Evolutionary conservation across 2,888 invertebrate genomes (phyloP), one percentile per base, ranked within the genome.

Genomic region (Xylota sylvarum): DNA sequence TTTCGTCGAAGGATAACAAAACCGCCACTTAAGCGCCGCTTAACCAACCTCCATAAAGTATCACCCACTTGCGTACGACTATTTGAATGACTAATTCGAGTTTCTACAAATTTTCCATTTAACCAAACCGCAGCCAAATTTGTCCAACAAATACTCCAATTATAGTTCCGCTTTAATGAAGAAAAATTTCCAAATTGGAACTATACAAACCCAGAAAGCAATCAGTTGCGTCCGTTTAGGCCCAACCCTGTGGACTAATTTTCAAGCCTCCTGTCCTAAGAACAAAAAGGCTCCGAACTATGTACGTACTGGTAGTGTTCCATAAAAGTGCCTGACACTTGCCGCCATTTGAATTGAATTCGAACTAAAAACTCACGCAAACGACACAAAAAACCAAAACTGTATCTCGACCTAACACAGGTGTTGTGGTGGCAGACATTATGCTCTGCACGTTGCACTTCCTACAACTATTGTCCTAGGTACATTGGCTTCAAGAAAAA

Each of bases 401-500:
- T 2, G 14, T 19, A 55, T 60, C 37, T 67, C 46, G 55, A 77
- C 46, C 50, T 1, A 70, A 70, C 82, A 60, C 80, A 85, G 84
- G 84, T 85, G 84, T 85, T 74, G 58, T 40, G 43, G 30, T 32
- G 48, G 64, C 48, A 35, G 19, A 48, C 48, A 67, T 10, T 72
- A 79, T 76, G 55, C 67, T 32, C 30, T 30, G 69, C 79, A 79
- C 64, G 69, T 67, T 80, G 52, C 56, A 79, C 79, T 85, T 85
- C 84, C 84, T 76, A 64, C 58, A 80, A 48, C 79, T 19, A 74
- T 70, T 74, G 79, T 79, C 84, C 79, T 65, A 27, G 48, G 9
- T 23, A 62, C 30, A 37, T 48, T 46, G 7, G 14, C 48, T 23
- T 17, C 12, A 32, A 35, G 3, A 23, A n/a, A 32, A 32, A 69